phyloP scores from a whole-genome alignment of 2,113 vertebrate genomes.

The Lontra canadensis region DNA sequence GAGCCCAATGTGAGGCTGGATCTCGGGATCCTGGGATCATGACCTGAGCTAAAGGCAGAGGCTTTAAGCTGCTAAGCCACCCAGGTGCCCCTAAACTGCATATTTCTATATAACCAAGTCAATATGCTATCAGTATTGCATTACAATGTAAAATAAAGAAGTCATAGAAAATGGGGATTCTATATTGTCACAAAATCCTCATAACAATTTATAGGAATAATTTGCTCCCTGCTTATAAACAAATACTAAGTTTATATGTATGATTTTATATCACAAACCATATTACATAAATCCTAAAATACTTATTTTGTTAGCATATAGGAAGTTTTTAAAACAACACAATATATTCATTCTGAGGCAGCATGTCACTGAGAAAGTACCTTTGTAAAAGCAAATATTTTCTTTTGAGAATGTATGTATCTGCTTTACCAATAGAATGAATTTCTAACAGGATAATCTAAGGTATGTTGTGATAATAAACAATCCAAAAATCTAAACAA shows the following conservation, averaged over 20 bases:
- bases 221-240: background rate
- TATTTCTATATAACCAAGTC: background rate
- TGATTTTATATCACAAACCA: background rate
- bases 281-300: background rate
- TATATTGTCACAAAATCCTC: background rate
- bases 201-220: background rate
- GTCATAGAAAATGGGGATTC: background rate
- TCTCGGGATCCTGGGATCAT: too few relatives aligned
- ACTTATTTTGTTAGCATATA: background rate
- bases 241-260: background rate
- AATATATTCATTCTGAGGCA: background rate
- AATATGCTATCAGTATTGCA: background rate
- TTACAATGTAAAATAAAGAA: background rate
- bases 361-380: background rate
- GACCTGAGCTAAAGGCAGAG: too few relatives aligned
- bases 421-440: background rate
- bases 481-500: background rate
- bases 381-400: background rate
- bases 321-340: background rate
- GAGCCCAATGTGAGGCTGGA: too few relatives aligned
- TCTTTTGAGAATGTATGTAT: background rate
- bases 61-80: too few relatives aligned
- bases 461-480: background rate
- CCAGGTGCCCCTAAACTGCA: background rate
- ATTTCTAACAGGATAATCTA: background rate